phyloP scores from a whole-genome alignment of 2,797 vertebrate genomes.

The Peromyscus nudipes region DNA sequence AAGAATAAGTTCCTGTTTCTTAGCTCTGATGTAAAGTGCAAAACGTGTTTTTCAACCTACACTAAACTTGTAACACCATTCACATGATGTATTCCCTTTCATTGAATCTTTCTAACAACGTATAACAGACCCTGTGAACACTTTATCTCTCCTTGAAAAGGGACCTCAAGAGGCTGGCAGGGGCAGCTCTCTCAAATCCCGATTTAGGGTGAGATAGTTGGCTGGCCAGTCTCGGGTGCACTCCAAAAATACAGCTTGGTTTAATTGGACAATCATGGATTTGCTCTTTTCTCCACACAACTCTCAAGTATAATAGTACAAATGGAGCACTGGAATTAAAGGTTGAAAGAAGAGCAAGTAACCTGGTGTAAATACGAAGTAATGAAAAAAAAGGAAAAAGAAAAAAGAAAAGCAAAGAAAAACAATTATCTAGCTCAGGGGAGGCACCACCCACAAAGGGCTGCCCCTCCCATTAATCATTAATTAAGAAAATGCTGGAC shows the following conservation, averaged over 20 bases:
- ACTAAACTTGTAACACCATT: background rate
- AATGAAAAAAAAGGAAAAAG: background rate
- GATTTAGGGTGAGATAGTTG: background rate
- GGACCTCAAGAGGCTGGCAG: background rate
- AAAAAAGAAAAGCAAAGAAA: background rate
- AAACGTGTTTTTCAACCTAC: background rate
- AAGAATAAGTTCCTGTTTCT: background rate
- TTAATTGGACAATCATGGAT: background rate
- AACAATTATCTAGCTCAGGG: background rate
- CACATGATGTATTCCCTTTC: background rate
- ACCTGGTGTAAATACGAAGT: conserved; percentile 7
- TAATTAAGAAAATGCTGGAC: background rate
- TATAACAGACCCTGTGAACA: background rate
- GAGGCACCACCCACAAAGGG: background rate
- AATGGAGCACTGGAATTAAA: conserved; percentile 30
- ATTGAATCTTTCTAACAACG: background rate
- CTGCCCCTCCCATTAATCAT: background rate
- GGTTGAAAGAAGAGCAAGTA: conserved; percentile 33
- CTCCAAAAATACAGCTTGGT: background rate
- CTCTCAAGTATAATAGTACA: background rate
- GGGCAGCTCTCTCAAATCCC: background rate
- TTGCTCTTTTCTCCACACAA: background rate
- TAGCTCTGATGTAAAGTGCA: background rate
- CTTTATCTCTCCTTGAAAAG: background rate
- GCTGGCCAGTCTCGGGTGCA: background rate